Percentiles rank a stretch among this genome's conserved stretches.
Evolutionary conservation across 2,888 invertebrate genomes (phyloP).

Genomic region (Melinopterus prodromus): DNA sequence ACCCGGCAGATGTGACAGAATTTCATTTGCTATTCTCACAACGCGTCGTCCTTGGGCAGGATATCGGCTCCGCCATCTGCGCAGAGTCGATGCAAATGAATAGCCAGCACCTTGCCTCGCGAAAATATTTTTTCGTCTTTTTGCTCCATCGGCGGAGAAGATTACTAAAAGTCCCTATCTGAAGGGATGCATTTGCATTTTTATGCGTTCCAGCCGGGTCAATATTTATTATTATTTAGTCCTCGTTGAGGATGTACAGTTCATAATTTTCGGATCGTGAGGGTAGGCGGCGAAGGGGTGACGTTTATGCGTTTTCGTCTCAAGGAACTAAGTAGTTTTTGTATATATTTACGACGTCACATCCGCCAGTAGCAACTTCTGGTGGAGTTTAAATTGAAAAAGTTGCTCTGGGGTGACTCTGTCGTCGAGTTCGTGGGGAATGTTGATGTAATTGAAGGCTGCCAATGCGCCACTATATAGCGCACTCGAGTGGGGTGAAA

Average conservation of each 20-base stretch:
- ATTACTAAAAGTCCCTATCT: neutral
- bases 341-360: neutral
- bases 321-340: neutral
- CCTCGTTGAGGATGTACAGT: neutral
- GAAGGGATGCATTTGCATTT: neutral
- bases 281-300: neutral
- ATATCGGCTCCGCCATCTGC: neutral
- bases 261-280: neutral
- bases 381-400: neutral
- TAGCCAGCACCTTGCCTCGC: slow-evolving; percentile 21
- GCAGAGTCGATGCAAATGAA: slow-evolving; percentile 18
- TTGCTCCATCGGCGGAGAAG: neutral
- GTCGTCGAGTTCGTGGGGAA: slow-evolving; percentile 22
- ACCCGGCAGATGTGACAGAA: slow-evolving; percentile 28
- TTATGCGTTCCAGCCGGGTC: neutral
- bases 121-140: slow-evolving; percentile 5
- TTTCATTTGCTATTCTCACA: slow-evolving; percentile 13
- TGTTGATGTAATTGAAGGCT: slow-evolving; percentile 18
- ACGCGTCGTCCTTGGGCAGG: slow-evolving; percentile 8
- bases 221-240: neutral
- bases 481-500: too few species aligned
- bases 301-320: neutral
- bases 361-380: neutral
- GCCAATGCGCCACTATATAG: too few species aligned
- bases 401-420: neutral